Percentiles rank a stretch among this genome's conserved stretches.
Conservation (phyloP, 2,888 invertebrate species). For the Tridacna gigas region DNA sequence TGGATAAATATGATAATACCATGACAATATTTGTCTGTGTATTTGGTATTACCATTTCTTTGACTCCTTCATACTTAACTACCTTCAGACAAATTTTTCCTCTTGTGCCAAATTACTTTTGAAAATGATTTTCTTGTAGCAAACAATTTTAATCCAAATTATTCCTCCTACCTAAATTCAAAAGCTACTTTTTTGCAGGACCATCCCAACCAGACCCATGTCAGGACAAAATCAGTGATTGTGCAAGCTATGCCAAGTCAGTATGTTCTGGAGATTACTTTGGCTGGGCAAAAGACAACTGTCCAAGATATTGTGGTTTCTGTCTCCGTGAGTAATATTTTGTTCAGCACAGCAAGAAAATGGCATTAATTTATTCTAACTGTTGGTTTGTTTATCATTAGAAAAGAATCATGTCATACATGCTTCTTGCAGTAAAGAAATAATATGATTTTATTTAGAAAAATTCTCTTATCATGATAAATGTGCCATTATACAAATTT, state of each 20-base stretch:
- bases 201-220: conserved; percentile 61
- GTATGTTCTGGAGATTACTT: conserved; percentile 70
- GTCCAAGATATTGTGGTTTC: conserved; percentile 70
- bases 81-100: too few relatives aligned
- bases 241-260: conserved; percentile 61
- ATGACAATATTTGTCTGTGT: too few relatives aligned
- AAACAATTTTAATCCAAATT: too few relatives aligned
- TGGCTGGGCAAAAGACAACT: conserved; percentile 74
- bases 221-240: conserved; percentile 63
- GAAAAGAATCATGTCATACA: not conserved
- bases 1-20: too few relatives aligned
- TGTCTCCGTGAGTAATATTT: conserved; percentile 67
- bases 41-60: too few relatives aligned
- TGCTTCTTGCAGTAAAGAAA: not conserved
- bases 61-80: too few relatives aligned
- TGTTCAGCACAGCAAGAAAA: too few relatives aligned
- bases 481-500: not conserved
- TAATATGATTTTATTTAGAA: not conserved
- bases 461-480: not conserved
- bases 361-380: too few relatives aligned
- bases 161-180: too few relatives aligned
- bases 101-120: too few relatives aligned
- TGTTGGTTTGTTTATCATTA: not conserved
- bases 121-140: too few relatives aligned
- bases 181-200: not conserved